phyloP scores from a whole-genome alignment of 2,113 vertebrate species.

The Neotragus moschatus region DNA sequence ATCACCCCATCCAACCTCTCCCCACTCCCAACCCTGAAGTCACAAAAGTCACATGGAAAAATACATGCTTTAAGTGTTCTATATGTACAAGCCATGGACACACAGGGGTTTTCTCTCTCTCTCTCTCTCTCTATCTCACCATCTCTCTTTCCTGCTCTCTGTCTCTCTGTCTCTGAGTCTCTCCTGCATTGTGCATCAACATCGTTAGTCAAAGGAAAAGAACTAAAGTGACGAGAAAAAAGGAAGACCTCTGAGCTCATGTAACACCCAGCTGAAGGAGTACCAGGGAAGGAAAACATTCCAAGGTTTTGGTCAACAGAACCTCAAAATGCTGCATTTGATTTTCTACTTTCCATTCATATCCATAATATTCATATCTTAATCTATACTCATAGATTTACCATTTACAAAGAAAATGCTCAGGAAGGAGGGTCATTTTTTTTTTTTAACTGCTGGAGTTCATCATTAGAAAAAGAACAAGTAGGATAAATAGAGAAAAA shows the following conservation, averaged over 20 bases:
- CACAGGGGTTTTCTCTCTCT: neutral
- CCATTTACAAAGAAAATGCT: neutral
- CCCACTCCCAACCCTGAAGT: neutral
- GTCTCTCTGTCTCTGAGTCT: neutral
- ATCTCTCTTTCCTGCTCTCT: neutral
- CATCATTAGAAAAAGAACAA: neutral
- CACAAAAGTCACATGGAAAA: neutral
- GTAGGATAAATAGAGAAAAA: slow-evolving; percentile 42
- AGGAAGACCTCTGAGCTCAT: neutral
- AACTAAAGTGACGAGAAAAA: neutral
- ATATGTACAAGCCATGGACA: neutral
- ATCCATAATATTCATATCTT: neutral
- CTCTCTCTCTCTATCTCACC: neutral
- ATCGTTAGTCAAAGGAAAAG: neutral
- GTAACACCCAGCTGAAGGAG: neutral
- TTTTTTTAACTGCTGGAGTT: neutral
- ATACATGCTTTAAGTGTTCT: neutral
- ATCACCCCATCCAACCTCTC: neutral
- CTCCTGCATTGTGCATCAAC: too few species aligned
- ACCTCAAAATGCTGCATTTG: neutral
- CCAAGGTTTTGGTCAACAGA: neutral
- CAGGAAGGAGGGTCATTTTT: neutral
- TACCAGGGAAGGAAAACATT: neutral
- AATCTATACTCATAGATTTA: neutral
- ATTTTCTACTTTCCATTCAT: neutral